Evolutionary conservation across 2,797 vertebrate genomes (phyloP).

Genomic region (Rhinoraja longicauda): DNA sequence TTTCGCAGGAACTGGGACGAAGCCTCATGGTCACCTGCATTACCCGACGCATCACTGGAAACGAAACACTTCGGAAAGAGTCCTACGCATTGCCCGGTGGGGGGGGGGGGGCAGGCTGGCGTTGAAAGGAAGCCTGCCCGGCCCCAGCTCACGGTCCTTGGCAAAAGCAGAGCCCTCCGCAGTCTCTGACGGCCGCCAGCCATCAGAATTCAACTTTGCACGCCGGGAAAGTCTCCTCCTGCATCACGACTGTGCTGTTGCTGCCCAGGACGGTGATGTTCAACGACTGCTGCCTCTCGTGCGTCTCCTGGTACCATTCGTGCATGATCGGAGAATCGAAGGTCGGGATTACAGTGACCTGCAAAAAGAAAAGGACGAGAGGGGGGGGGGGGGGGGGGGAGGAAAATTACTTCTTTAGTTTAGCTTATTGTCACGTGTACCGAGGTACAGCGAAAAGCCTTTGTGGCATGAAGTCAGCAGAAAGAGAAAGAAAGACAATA

Average conservation of each 20-base stretch:
- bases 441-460: too few species aligned
- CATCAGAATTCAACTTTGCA: constrained; percentile 92
- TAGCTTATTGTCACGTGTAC: too few species aligned
- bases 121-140: not conserved
- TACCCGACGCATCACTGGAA: not conserved
- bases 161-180: rapidly evolving
- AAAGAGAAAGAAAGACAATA: too few species aligned
- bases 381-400: too few species aligned
- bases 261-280: constrained; percentile 80
- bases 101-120: not conserved
- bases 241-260: constrained; percentile 92
- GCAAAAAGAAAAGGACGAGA: not conserved
- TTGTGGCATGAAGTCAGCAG: too few species aligned
- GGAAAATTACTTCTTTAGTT: too few species aligned
- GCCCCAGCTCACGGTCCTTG: too few species aligned
- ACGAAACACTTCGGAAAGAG: not conserved
- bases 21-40: not conserved
- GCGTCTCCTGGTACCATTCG: constrained; percentile 83
- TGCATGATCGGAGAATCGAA: constrained; percentile 83
- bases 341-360: constrained; percentile 87
- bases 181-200: rapidly evolving
- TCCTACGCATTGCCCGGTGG: not conserved
- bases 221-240: constrained; percentile 89
- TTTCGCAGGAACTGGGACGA: not conserved
- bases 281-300: constrained; percentile 67